These are phyloP conservation scores for Monomorium pharaonis DNA, from an alignment of 1,140 invertebrate genomes.

Conservation along the genomic window DNA sequence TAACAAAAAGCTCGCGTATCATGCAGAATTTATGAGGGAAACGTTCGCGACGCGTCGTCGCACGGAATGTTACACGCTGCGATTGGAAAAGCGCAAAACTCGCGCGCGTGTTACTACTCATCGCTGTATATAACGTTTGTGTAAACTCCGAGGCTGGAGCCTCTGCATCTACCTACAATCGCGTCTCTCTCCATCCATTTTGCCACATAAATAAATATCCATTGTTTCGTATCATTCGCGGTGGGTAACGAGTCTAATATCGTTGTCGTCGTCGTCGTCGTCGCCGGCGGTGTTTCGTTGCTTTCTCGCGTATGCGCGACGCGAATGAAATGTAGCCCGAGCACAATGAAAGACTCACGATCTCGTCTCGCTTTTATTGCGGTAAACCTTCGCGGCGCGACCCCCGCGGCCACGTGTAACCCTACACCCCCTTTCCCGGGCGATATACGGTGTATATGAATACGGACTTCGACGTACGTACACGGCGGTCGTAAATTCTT, in stretches of 20 bases:
- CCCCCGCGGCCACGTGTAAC: conserved; percentile 42
- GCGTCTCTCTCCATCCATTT: neutral
- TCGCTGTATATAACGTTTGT: neutral
- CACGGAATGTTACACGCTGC: too few relatives aligned
- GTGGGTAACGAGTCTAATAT: conserved; percentile 14
- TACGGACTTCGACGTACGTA: conserved; percentile 50
- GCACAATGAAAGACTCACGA: conserved; percentile 56
- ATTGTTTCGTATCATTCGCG: conserved; percentile 15
- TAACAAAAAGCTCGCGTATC: neutral
- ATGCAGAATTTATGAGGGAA: conserved; percentile 6
- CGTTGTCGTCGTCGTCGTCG: neutral
- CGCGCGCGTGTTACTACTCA: neutral
- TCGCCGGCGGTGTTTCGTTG: neutral
- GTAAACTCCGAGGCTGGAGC: neutral
- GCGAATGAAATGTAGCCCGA: conserved; percentile 20
- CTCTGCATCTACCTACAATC: neutral
- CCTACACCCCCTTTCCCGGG: neutral
- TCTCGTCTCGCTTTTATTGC: conserved; percentile 65
- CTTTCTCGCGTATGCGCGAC: conserved; percentile 1
- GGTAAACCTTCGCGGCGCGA: neutral
- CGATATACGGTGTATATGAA: conserved; percentile 43
- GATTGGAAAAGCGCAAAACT: neutral
- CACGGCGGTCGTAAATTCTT: conserved; percentile 49
- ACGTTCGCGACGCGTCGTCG: neutral
- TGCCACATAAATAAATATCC: conserved; percentile 32